phyloP scores from a whole-genome alignment of 2,113 vertebrate species.

The Pogona vitticeps region DNA sequence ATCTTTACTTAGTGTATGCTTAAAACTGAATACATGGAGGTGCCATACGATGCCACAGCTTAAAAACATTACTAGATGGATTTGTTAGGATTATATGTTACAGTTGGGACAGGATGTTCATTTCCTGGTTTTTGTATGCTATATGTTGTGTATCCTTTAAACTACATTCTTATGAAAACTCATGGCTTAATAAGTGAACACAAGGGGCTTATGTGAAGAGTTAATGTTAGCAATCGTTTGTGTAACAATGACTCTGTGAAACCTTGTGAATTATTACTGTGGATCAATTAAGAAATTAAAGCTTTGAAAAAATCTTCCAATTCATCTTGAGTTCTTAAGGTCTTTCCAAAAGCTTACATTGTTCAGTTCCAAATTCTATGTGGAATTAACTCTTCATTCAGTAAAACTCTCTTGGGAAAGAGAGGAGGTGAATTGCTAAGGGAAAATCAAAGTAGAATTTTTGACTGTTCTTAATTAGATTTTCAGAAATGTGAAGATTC shows the following conservation, averaged over 20 bases:
- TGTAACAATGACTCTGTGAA: conserved; percentile 53
- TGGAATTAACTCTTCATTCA: conserved; percentile 69
- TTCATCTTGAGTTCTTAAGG: conserved; percentile 59
- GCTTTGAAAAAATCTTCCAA: conserved; percentile 61
- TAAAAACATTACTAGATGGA: conserved; percentile 71
- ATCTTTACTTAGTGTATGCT: conserved; percentile 50
- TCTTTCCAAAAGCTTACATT: conserved; percentile 70
- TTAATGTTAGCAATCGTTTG: conserved; percentile 57
- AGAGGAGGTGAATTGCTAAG: conserved; percentile 58
- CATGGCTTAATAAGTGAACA: conserved; percentile 61
- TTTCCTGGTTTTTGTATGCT: conserved; percentile 52
- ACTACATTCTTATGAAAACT: conserved; percentile 48
- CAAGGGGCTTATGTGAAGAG: conserved; percentile 66
- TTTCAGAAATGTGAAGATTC: conserved; percentile 48
- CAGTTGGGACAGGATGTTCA: conserved; percentile 59
- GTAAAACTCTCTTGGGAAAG: conserved; percentile 55
- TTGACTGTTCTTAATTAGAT: conserved; percentile 58
- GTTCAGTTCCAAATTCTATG: conserved; percentile 60
- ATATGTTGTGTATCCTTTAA: conserved; percentile 57
- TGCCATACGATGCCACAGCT: conserved; percentile 60
- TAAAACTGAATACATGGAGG: conserved; percentile 52
- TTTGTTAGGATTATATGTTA: conserved; percentile 73
- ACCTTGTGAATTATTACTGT: conserved; percentile 62
- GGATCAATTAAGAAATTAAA: conserved; percentile 63
- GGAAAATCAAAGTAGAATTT: conserved; percentile 56